Base-by-base conservation (phyloP, 2,888 invertebrate genomes). In the Cynaeus angustus region DNA sequence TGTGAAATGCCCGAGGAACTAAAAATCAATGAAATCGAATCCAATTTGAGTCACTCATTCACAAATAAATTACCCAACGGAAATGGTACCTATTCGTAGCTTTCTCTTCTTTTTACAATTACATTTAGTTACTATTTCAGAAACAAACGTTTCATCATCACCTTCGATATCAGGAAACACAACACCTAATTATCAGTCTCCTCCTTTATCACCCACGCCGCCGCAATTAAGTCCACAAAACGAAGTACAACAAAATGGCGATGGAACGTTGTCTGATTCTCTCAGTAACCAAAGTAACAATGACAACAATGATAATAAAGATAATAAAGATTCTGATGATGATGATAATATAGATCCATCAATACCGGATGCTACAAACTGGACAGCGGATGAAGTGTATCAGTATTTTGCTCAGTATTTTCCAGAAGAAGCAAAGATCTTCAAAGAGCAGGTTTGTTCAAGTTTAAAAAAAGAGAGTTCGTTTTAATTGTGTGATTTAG, bases 331-430 rank as follows among this genome's bases (percentile, higher is more conserved):
- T 58, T 62, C 46, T 5, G 84, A 85, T 9, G 87, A 85, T 9
- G 87, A 88, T 66, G 82, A 81, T 43, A 81, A 83, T 67, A 85
- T 91, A 69, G 92, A 92, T 83, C 89, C 89, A 8, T 88, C 86
- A 64, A 91, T 94, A 77, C 95, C 95, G 1, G 94, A 95, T 83
- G 93, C 94, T 12, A 88, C 91, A 0, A 88, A 90, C 78, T 98
- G 97, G 97, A 90, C 91, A 0, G 90, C 91, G 13, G 91, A 92
- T 70, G 92, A 97, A 83, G 96, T 97, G 0, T 92, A 91, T 81
- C 88, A 90, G 56, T 97, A 93, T 84, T 93, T 97, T 79, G 86
- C 87, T 0, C 89, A 91, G 74, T 90, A 92, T 80, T 95, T 96
- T 74, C 91, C 92, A 0, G 90, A 91, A 64, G 93, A 94, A 81